Base-by-base conservation (phyloP, 1,140 invertebrate genomes). In the Thaumatotibia leucotreta region DNA sequence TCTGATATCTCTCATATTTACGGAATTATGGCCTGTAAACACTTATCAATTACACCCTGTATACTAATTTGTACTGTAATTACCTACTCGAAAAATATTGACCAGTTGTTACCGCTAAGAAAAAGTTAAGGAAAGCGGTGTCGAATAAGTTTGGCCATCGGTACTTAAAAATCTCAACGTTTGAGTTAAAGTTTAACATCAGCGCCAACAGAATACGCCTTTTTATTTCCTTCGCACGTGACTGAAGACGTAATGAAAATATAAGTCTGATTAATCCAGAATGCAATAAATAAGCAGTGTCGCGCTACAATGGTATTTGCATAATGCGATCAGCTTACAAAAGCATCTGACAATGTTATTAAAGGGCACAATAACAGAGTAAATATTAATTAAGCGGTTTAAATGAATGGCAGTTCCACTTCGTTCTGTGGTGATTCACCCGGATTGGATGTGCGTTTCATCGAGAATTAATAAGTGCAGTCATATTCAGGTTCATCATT, bases 331-430 rank as follows among this genome's bases (percentile, higher is more conserved):
- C 52, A 29, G 52, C 27, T 27, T 24, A 58, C 52, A 58, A 58
- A 58, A 58, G 52, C 23, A 31, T 31, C 52, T 27, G 52, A 27
- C 23, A 58, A 58, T 24, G 24, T 58, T 58, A 58, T 29, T 58
- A 58, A 58, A 58, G 52, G n/a, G 52, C 52, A 58, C 52, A 58
- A 58, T 58, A 58, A 58, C 23, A 58, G 23, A 23, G 52, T 58
- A 58, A 58, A 58, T 58, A 58, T 58, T 31, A 58, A 58, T 58
- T 58, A 58, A 58, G 52, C 52, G 52, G 27, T 58, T 58, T 58
- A 58, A 58, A 58, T 27, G 24, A 58, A 58, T 27, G 52, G 52
- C 52, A n/a, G 52, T 14, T 58, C 52, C 52, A 20, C 52, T 58
- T 31, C 17, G 52, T 10, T 27, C 52, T 17, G 17, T 58, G 24